Percentiles rank a stretch among this genome's conserved stretches.
Evolutionary conservation across 2,888 invertebrate genomes (phyloP).

Genomic region (Callosobruchus maculatus): DNA sequence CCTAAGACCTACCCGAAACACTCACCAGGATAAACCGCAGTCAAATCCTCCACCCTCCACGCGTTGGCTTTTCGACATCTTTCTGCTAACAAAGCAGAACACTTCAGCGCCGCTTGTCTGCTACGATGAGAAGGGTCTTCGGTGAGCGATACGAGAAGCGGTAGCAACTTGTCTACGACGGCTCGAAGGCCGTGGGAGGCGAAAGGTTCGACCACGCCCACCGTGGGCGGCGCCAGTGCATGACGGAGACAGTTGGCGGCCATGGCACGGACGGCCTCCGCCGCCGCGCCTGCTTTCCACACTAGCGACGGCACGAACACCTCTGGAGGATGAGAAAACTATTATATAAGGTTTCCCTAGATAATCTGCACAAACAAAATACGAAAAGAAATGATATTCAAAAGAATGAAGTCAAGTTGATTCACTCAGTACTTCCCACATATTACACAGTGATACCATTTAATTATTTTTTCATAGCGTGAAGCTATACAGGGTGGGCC

Average conservation of each 20-base stretch:
- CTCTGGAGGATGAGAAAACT: slow-evolving; percentile 45
- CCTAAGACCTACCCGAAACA: background rate
- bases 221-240: slow-evolving; percentile 52
- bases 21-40: slow-evolving; percentile 61
- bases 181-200: slow-evolving; percentile 13
- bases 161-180: slow-evolving; percentile 49
- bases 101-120: slow-evolving; percentile 59
- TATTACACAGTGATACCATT: too few relatives aligned
- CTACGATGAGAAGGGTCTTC: slow-evolving; percentile 64
- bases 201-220: slow-evolving; percentile 32
- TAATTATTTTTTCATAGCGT: too few relatives aligned
- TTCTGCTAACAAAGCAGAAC: slow-evolving; percentile 51
- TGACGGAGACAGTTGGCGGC: slow-evolving; percentile 70
- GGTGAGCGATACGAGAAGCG: slow-evolving; percentile 56
- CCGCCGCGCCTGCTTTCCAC: slow-evolving; percentile 75
- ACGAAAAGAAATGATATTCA: too few relatives aligned
- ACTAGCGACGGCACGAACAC: slow-evolving; percentile 69
- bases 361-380: too few relatives aligned
- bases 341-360: too few relatives aligned
- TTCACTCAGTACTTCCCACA: too few relatives aligned
- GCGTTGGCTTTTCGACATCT: slow-evolving; percentile 42
- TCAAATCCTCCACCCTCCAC: slow-evolving; percentile 54
- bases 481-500: too few relatives aligned
- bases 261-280: slow-evolving; percentile 73
- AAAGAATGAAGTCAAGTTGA: too few relatives aligned